Base-by-base conservation (phyloP, 1,140 invertebrate genomes). In the Monochamus saltuarius region DNA sequence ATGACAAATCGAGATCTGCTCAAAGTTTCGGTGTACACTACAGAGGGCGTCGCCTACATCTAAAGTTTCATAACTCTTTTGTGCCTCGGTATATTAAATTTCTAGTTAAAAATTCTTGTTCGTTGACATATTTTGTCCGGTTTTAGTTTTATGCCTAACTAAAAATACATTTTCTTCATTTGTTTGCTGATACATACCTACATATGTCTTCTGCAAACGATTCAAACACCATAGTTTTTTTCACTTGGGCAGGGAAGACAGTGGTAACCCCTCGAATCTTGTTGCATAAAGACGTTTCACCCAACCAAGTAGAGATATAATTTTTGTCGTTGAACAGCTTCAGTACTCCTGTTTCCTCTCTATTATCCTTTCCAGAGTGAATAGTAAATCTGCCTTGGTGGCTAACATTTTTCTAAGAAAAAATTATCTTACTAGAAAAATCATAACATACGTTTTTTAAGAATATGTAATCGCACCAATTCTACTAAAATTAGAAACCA, bases 141-240 rank as follows among this genome's bases (percentile, higher is more conserved):
- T n/a, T n/a, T n/a, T n/a, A n/a, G n/a, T n/a, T n/a, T n/a, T n/a
- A n/a, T n/a, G n/a, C n/a, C n/a, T n/a, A n/a, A n/a, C n/a, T n/a
- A n/a, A n/a, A n/a, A n/a, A n/a, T n/a, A n/a, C n/a, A n/a, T n/a
- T n/a, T n/a, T 51, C 19, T 51, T 51, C 14, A 13, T 29, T 6
- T 29, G 22, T 3, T 29, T 6, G 6, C 22, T 29, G 22, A 29
- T 17, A 35, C 37, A 37, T 71, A 76, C 68, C 80, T 78, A 68
- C 80, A 81, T 45, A 81, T 66, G 47, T 81, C 78, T 36, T 75
- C 70, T 40, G 71, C 73, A 68, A 78, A 81, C 16, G 77, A 62
- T 47, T 77, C 70, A 11, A 82, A 62, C 0, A 59, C 69, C 16
- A 75, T 73, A 13, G 67, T 45, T 14, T 68, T 55, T 7, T 64